Percentiles rank a stretch among this genome's conserved stretches.
These are phyloP conservation scores for Leptopilina syphax DNA, from an alignment of 2,888 invertebrate species.

Conservation along the genomic window DNA sequence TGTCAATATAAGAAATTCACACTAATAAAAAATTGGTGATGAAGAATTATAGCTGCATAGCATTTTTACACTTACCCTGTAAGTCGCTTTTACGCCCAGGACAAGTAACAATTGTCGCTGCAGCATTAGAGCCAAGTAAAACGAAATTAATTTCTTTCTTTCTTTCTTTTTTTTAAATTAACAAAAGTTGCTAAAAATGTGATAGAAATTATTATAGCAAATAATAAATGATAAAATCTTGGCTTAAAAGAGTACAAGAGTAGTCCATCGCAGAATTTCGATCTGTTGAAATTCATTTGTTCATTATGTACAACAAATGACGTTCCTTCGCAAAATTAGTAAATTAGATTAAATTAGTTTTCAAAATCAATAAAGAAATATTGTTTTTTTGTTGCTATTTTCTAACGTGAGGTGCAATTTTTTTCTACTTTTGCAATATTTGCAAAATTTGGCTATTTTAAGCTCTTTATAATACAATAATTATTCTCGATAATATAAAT, in stretches of 20 bases:
- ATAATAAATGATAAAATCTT: slow-evolving; percentile 33
- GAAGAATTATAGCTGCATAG: slow-evolving; percentile 53
- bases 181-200: slow-evolving; percentile 34
- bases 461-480: no score
- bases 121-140: slow-evolving; percentile 31
- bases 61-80: slow-evolving; percentile 62
- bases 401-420: background rate
- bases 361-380: background rate
- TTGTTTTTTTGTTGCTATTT: background rate
- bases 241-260: slow-evolving; percentile 21
- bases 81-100: slow-evolving; percentile 52
- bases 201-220: background rate
- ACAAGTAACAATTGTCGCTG: slow-evolving; percentile 42
- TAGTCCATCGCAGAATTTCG: slow-evolving; percentile 28
- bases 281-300: slow-evolving; percentile 29
- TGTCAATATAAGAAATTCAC: slow-evolving; percentile 26
- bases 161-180: background rate
- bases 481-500: no score
- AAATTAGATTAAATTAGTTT: background rate
- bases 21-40: slow-evolving; percentile 42
- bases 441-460: no score
- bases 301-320: slow-evolving; percentile 19
- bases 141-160: background rate
- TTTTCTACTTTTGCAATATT: no score
- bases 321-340: slow-evolving; percentile 20